Conservation (phyloP, 2,797 vertebrate species). For the Pogoniulus pusillus region DNA sequence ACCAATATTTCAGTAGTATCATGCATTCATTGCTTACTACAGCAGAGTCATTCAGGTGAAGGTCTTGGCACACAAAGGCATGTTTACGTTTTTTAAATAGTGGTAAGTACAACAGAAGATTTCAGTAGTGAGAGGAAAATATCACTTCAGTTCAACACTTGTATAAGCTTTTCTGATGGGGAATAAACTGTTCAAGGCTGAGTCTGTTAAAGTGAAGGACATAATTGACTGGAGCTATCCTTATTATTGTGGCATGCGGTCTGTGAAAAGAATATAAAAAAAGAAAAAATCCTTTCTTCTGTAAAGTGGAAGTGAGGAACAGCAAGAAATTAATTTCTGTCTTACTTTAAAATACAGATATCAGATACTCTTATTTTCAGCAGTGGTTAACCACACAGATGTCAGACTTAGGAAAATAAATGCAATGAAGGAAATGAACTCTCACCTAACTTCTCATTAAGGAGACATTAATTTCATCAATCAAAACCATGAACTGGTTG, state of each 20-base stretch:
- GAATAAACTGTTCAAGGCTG: conserved; percentile 11
- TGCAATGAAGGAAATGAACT: not conserved
- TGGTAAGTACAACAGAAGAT: not conserved
- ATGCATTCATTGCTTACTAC: not conserved
- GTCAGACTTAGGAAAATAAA: not conserved
- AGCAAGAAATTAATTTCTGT: not conserved
- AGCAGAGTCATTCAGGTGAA: not conserved
- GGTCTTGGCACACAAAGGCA: not conserved
- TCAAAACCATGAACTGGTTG: not conserved
- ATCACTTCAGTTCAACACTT: not conserved
- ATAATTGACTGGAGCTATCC: not conserved
- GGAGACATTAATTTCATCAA: not conserved
- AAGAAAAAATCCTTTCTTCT: not conserved
- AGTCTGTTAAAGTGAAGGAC: not conserved
- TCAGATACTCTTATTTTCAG: not conserved
- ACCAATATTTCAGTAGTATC: not conserved
- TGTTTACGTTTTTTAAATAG: not conserved
- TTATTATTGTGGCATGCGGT: not conserved
- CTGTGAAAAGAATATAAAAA: not conserved
- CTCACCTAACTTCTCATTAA: not conserved
- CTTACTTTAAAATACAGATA: not conserved
- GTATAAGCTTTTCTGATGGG: not conserved
- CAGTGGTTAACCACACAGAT: not conserved
- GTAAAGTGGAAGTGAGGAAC: not conserved
- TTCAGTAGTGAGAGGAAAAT: not conserved